A percentile compares a stretch with the other conserved stretches of the same genome.
Conservation (phyloP, 2,113 vertebrate genomes). For the Vidua macroura region DNA sequence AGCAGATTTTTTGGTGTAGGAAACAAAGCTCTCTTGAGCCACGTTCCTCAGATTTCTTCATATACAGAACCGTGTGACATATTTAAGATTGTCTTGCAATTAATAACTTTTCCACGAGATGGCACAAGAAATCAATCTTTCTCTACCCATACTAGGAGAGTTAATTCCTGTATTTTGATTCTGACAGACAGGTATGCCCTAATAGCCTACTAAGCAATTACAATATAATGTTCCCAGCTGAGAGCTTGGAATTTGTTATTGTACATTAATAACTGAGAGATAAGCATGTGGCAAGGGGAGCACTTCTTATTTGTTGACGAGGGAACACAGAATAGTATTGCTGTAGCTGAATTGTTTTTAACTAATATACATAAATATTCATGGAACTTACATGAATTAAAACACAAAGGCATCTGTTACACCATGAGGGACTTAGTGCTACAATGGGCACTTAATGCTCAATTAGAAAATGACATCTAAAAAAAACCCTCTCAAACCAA, state of each 20-base stretch:
- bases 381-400: slow-evolving; percentile 50
- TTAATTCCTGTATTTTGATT: background rate
- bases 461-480: slow-evolving; percentile 17
- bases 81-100: background rate
- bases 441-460: background rate
- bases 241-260: slow-evolving; percentile 45
- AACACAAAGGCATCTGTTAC: slow-evolving; percentile 53
- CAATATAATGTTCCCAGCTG: slow-evolving; percentile 38
- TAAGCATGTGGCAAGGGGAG: slow-evolving; percentile 1
- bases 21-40: background rate
- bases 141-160: background rate
- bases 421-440: slow-evolving; percentile 9
- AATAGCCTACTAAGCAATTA: slow-evolving; percentile 50
- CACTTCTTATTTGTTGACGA: slow-evolving; percentile 27
- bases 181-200: slow-evolving; percentile 36
- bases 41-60: background rate
- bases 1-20: background rate
- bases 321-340: background rate
- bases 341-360: slow-evolving; percentile 29
- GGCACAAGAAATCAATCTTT: slow-evolving; percentile 45
- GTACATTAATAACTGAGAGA: slow-evolving; percentile 51
- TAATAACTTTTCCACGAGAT: slow-evolving; percentile 44
- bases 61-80: background rate
- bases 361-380: slow-evolving; percentile 56
- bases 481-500: background rate